phyloP scores from a whole-genome alignment of 2,113 vertebrate genomes.

The Silurus asotus region DNA sequence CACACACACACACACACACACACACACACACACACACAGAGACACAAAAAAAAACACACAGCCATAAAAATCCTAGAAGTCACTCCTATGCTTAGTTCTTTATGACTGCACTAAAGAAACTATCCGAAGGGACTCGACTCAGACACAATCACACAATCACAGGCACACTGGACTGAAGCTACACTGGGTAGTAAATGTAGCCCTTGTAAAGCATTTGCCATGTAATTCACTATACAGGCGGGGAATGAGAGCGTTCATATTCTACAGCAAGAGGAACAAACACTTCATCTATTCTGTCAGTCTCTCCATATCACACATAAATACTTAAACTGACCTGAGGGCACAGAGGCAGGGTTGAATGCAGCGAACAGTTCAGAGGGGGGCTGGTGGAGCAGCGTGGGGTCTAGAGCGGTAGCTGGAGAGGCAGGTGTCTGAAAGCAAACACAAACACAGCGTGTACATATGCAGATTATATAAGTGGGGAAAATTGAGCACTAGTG shows the following conservation, averaged over 20 bases:
- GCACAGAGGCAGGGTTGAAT: constrained; percentile 92
- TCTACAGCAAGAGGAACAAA: constrained; percentile 33
- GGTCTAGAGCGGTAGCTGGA: constrained; percentile 94
- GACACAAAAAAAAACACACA: too few relatives aligned
- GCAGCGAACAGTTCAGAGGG: constrained; percentile 89
- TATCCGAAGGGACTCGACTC: background rate
- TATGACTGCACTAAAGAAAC: constrained; percentile 18
- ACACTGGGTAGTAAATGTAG: constrained; percentile 1
- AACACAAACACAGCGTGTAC: constrained; percentile 5
- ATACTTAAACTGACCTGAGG: constrained; percentile 85
- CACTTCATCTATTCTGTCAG: constrained; percentile 35
- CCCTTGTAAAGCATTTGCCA: constrained; percentile 31
- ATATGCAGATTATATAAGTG: background rate
- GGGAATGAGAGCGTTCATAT: constrained; percentile 51
- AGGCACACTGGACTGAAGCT: background rate
- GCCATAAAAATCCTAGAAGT: background rate
- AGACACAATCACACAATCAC: constrained; percentile 9
- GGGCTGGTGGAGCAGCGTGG: constrained; percentile 85
- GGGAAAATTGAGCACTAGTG: background rate
- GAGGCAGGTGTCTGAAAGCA: constrained; percentile 88
- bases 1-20: too few relatives aligned
- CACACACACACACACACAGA: background rate
- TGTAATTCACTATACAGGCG: constrained; percentile 25
- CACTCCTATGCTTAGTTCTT: background rate
- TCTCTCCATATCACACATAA: background rate